Evolutionary conservation across 2,888 invertebrate species (phyloP), one percentile per base, ranked within the genome.

Genomic region (Holacanthella duospinosa): DNA sequence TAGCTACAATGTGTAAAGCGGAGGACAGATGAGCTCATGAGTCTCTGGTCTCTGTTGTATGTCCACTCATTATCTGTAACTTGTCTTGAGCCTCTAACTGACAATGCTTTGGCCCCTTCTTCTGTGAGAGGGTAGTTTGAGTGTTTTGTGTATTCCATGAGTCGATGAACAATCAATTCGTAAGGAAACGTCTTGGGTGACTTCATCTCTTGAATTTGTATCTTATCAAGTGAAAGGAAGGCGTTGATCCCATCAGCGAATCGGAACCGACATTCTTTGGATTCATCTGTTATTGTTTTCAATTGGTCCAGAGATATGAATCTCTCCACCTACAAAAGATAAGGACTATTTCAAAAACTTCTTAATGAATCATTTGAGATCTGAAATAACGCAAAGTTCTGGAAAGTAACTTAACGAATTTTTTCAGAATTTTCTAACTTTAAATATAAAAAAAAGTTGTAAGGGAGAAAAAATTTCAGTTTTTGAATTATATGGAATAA

Each of bases 1-100:
- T 84, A 78, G 12, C 78, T 79, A 70, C 85, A 85, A 66, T 80
- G 80, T 1, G 81, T 82, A 69, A 81, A 83, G 62, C 79, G 80
- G 66, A 79, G 84, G 24, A 71, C 64, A 1, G 65, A 61, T 1
- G 72, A 68, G 29, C 64, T 62, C 25, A 68, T 64, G 0, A 72
- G 43, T n/a, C 71, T 66, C 29, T 68, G 60, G 57, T 72, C 72
- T 36, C 72, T 56, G 12, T 62, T 80, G 55, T 67, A 72, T 3
- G 28, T 26, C 63, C 63, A 70, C 58, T 66, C 24, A 1, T 68
- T 67, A 29, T 68, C 68, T 16, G 63, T 61, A 24, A 70, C 64
- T 53, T 66, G 64, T 12, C 67, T 60, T 57, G 65, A 59, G 1
- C 72, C 72, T 19, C 72, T 64, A 12, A 65, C 55, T 66, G 59